Conservation (phyloP, 2,797 vertebrate genomes). For the Caiman crocodilus region DNA sequence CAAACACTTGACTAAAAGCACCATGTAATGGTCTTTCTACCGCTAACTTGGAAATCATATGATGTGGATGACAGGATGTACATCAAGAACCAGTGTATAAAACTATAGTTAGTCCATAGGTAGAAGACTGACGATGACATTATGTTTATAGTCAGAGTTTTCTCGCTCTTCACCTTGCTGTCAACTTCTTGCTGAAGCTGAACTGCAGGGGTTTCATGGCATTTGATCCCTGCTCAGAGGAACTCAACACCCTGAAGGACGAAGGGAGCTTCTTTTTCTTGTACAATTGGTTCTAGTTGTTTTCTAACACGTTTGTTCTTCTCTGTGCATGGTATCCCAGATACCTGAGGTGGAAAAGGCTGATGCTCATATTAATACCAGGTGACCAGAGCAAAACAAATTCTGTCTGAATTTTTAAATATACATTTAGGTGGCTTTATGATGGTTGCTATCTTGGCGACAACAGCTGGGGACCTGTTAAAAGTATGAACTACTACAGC, state of each 20-base stretch:
- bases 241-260: background rate
- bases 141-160: conserved; percentile 46
- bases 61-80: background rate
- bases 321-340: background rate
- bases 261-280: background rate
- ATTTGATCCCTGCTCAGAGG: background rate
- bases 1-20: conserved; percentile 45
- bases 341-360: conserved; percentile 21
- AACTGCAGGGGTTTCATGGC: background rate
- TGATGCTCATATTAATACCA: background rate
- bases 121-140: conserved; percentile 33
- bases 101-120: background rate
- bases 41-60: background rate
- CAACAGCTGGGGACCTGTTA: background rate
- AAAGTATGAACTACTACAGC: too few species aligned
- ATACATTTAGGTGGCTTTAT: background rate
- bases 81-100: conserved; percentile 26
- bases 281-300: background rate
- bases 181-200: background rate
- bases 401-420: background rate
- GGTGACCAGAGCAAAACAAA: background rate
- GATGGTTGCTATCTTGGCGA: background rate
- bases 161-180: conserved; percentile 39
- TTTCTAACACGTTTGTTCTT: conserved; percentile 26
- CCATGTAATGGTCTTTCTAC: background rate